Base-by-base conservation (phyloP, 2,113 vertebrate genomes). In the Seriola quinqueradiata region DNA sequence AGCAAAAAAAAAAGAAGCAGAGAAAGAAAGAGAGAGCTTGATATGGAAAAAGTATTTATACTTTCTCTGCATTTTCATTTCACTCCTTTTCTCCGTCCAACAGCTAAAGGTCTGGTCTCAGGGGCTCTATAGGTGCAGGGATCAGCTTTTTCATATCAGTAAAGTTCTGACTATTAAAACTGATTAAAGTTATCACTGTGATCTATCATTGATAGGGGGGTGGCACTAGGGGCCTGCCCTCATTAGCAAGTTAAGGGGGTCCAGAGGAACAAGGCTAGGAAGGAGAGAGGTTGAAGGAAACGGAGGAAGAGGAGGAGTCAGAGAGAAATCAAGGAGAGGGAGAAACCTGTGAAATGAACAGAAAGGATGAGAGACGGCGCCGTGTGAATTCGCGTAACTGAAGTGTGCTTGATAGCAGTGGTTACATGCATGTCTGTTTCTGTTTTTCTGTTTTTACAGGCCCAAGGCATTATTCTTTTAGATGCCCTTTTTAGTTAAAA, bases 201-300 rank as follows among this genome's bases (percentile, higher is more conserved):
- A 88, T 90, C 73, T 83, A 91, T 91, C 81, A 89, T 82, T 89
- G 61, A 89, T 90, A 58, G 38, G 48, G 48, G 28, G 34, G 34
- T n/a, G 28, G 9, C 57, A n/a, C 48, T 67, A 61, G 16, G 38
- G 63, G 66, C 38, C 69, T 74, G 73, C 48, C 57, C 75, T 87
- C 71, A 87, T 87, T 87, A 85, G 42, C 21, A 83, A 77, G 79
- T 70, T 72, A 63, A 52, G 40, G 32, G 68, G 61, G 65, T 81
- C 87, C 50, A 79, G 59, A 87, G 55, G 68, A 63, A 74, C 19
- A 58, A 58, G 73, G 68, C 13, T 13, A 12, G 16, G 21, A 28
- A 25, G 12, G 42, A 69, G 17, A 19, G 9, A 9, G 44, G 50
- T n/a, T 38, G 34, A 44, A 54, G 23, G 58, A 42, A 3, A 36